Evolutionary conservation across 2,113 vertebrate genomes (phyloP).

Genomic region (Lonchura striata): DNA sequence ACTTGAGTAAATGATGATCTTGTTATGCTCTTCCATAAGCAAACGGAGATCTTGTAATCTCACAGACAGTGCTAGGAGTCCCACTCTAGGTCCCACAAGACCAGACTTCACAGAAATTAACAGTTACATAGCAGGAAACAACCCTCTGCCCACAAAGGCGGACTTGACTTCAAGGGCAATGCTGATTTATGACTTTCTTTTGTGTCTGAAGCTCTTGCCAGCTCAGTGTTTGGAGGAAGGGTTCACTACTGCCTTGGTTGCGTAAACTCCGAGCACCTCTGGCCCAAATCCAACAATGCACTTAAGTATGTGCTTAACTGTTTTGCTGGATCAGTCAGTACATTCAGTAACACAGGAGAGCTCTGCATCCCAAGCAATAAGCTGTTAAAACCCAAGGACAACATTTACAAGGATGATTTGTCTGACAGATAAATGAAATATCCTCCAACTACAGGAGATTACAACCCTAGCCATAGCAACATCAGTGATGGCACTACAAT

Average conservation of each 20-base stretch:
- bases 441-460: not conserved
- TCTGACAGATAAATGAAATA: not conserved
- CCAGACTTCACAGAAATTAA: not conserved
- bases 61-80: not conserved
- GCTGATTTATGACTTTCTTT: constrained; percentile 12
- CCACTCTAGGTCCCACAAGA: not conserved
- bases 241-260: constrained; percentile 16
- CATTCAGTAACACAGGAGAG: constrained; percentile 9
- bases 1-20: not conserved
- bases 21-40: not conserved
- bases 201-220: not conserved
- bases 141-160: not conserved
- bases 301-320: constrained; percentile 36
- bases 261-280: not conserved
- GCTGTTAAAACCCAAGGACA: constrained; percentile 7
- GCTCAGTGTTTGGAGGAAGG: constrained; percentile 4
- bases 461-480: not conserved
- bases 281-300: constrained; percentile 26
- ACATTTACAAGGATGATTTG: not conserved
- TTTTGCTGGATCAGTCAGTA: constrained; percentile 14
- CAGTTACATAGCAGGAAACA: not conserved
- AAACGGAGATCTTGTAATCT: not conserved
- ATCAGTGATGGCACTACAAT: not conserved
- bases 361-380: constrained; percentile 5
- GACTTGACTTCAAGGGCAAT: not conserved